These are phyloP conservation scores for Coturnix japonica DNA, from an alignment of 2,113 vertebrate species.

Conservation along the genomic window DNA sequence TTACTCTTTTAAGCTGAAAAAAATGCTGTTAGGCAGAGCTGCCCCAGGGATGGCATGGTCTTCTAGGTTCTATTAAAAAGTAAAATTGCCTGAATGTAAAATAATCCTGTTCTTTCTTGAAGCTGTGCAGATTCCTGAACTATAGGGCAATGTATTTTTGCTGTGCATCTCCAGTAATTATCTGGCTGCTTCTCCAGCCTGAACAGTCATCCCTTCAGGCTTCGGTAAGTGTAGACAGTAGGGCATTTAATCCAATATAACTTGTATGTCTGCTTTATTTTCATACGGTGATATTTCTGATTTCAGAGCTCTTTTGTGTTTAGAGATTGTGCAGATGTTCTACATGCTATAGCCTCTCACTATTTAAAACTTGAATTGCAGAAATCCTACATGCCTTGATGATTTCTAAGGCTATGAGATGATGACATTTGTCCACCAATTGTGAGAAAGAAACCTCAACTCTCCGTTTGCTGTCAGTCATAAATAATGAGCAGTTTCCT, in stretches of 20 bases:
- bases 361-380: not conserved
- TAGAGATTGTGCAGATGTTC: not conserved
- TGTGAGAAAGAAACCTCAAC: not conserved
- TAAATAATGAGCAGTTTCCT: not conserved
- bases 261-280: not conserved
- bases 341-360: not conserved
- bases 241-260: not conserved
- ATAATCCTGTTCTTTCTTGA: not conserved
- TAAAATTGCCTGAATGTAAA: not conserved
- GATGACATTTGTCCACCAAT: not conserved
- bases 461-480: not conserved
- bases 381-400: not conserved
- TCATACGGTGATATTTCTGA: not conserved
- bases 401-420: not conserved
- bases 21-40: not conserved
- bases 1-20: not conserved
- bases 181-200: not conserved
- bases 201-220: slow-evolving; percentile 18
- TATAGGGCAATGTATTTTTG: not conserved
- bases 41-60: not conserved
- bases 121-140: not conserved
- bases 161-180: not conserved
- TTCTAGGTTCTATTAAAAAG: not conserved
- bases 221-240: slow-evolving; percentile 2
- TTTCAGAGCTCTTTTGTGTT: not conserved